Percentiles rank a stretch among this genome's conserved stretches.
phyloP scores from a whole-genome alignment of 2,888 invertebrate genomes.

The Ormyrus pomaceus region DNA sequence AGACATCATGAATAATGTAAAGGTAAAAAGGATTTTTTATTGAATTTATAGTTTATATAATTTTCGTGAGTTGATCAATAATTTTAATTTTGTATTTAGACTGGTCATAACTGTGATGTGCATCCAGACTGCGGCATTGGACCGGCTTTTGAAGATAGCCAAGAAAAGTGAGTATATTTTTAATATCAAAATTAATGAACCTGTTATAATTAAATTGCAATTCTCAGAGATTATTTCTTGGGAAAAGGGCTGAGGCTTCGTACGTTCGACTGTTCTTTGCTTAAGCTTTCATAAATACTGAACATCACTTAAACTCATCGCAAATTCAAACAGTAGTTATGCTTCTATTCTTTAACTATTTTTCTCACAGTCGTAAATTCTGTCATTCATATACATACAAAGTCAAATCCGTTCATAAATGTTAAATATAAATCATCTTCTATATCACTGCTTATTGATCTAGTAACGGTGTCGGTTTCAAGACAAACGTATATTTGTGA shows the following conservation, averaged over 20 bases:
- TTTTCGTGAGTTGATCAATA: constrained; percentile 1
- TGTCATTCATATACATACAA: constrained; percentile 10
- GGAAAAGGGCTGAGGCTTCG: constrained; percentile 61
- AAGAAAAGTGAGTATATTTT: constrained; percentile 72
- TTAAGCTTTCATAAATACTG: constrained; percentile 35
- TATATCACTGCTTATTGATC: constrained; percentile 31
- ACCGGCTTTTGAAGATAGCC: constrained; percentile 77
- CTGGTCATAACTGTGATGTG: constrained; percentile 78
- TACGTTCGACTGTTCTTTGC: constrained; percentile 51
- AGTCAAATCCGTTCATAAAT: constrained; percentile 7
- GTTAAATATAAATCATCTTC: constrained; percentile 18
- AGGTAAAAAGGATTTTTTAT: constrained; percentile 66
- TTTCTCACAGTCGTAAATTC: constrained; percentile 2
- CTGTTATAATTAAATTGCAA: constrained; percentile 30
- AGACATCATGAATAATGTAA: constrained; percentile 85
- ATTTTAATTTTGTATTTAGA: constrained; percentile 61
- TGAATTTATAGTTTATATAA: constrained; percentile 28
- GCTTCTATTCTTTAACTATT: constrained; percentile 34
- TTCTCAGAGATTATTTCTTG: constrained; percentile 47
- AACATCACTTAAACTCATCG: constrained; percentile 23
- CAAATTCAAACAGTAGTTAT: not conserved
- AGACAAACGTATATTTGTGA: constrained; percentile 53
- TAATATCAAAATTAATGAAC: constrained; percentile 23
- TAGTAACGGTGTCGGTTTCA: constrained; percentile 52
- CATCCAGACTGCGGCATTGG: constrained; percentile 78